phyloP scores from a whole-genome alignment of 2,113 vertebrate species.

The Limnothrissa miodon region DNA sequence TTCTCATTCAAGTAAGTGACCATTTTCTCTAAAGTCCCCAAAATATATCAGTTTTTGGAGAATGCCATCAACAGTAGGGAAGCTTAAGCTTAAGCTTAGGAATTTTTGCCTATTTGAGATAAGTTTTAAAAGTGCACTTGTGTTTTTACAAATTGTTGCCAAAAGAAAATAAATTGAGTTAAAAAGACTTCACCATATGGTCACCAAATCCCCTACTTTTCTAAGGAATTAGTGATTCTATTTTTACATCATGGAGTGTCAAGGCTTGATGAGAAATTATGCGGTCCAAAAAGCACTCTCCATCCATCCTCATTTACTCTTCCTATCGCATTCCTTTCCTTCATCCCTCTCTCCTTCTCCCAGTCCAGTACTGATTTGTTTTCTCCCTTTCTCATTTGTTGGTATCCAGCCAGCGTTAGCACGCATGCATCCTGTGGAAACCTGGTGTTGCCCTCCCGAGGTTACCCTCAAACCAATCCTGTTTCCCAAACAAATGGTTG shows the following conservation, averaged over 20 bases:
- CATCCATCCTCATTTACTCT: neutral
- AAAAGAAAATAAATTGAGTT: neutral
- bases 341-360: neutral
- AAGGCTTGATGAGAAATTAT: slow-evolving; percentile 1
- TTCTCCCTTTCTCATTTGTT: neutral
- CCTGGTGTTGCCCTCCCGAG: slow-evolving; percentile 13
- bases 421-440: neutral
- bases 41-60: neutral
- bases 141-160: slow-evolving; percentile 3
- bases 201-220: neutral
- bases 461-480: slow-evolving; percentile 20
- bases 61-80: neutral
- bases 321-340: neutral
- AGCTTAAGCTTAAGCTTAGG: neutral
- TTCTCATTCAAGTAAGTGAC: neutral
- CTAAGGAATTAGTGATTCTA: neutral
- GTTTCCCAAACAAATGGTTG: neutral
- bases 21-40: neutral
- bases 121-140: neutral
- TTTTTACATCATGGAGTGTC: neutral
- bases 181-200: neutral
- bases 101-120: neutral
- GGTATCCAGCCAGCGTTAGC: neutral
- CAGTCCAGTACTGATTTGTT: neutral
- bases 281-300: neutral